These are phyloP conservation scores for Orius insidiosus DNA, from an alignment of 1,140 invertebrate species.

Conservation along the genomic window DNA sequence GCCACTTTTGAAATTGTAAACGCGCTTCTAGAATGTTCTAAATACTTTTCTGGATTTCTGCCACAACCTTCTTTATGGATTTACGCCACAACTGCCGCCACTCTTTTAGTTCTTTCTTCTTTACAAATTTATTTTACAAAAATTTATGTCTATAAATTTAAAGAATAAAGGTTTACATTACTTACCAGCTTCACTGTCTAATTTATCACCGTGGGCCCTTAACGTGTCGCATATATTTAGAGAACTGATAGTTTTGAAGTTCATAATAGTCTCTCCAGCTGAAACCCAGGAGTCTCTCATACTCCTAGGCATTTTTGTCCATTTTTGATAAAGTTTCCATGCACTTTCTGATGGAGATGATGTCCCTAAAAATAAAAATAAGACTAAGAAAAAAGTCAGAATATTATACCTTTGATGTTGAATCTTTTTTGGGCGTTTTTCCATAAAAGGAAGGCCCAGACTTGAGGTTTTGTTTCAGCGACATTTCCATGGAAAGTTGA, in stretches of 20 bases:
- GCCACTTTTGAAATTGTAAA: too few species aligned
- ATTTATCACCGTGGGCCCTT: too few species aligned
- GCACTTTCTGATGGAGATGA: conserved; percentile 31
- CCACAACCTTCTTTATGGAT: too few species aligned
- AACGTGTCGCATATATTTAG: too few species aligned
- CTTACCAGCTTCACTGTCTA: too few species aligned
- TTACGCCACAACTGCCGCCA: too few species aligned
- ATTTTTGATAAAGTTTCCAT: conserved; percentile 64
- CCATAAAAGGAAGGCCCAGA: conserved; percentile 69
- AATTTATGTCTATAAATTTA: too few species aligned
- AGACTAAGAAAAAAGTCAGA: background rate
- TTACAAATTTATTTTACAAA: too few species aligned
- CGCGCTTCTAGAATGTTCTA: too few species aligned
- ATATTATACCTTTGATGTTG: background rate
- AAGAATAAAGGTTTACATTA: too few species aligned
- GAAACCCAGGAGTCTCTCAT: conserved; percentile 56
- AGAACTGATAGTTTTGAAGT: conserved; percentile 26
- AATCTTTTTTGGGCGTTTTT: conserved; percentile 41
- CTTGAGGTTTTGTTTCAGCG: conserved; percentile 55
- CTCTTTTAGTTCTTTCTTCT: too few species aligned
- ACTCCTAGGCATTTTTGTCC: conserved; percentile 55
- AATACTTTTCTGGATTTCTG: too few species aligned
- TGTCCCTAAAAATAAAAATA: background rate
- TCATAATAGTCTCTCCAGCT: conserved; percentile 55
- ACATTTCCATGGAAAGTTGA: conserved; percentile 31